Base-by-base conservation (phyloP, 2,888 invertebrate species). In the Plagodis dolabraria region DNA sequence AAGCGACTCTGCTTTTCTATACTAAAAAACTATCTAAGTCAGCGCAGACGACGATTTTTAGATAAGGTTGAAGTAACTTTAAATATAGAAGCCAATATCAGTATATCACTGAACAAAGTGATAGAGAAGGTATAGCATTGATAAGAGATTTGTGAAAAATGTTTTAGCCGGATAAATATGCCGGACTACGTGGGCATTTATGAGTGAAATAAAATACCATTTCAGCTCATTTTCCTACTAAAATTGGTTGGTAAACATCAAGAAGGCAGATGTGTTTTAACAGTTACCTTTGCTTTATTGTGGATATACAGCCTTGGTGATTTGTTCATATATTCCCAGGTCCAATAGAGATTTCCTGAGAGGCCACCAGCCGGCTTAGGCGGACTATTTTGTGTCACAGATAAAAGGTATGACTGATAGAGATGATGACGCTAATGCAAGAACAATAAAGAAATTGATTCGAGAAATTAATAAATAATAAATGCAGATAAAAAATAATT, bases 81-180 rank as follows among this genome's bases (percentile, higher is more conserved):
- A 50, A 52, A 55, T 53, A 53, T 56, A 59, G 45, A 50, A 59
- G 51, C 47, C 56, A 57, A 64, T 64, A 56, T 59, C 58, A 48
- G 56, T 64, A 61, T 51, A 64, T 64, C 64, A 64, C 50, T 47
- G 57, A 53, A 35, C 47, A 47, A 47, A 48, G 53, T 36, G 34
- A 40, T 10, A 54, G 51, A 35, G 12, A 33, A 40, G 46, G 50
- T 22, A 49, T 45, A 53, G 58, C 43, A 54, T 8, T n/a, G 47
- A 47, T 12, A 8, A 47, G 55, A 47, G 40, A 43, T 46, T 49
- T 5, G 9, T 7, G 10, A 7, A 5, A 12, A 2, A 12, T 12
- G 7, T 49, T 47, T 55, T 38, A 35, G 48, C 49, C 49, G 49
- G 40, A 9, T 40, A 22, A 10, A 9, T 12, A 40, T 50, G 7